Evolutionary conservation across 1,140 invertebrate species (phyloP).

Genomic region (Asobara japonica): DNA sequence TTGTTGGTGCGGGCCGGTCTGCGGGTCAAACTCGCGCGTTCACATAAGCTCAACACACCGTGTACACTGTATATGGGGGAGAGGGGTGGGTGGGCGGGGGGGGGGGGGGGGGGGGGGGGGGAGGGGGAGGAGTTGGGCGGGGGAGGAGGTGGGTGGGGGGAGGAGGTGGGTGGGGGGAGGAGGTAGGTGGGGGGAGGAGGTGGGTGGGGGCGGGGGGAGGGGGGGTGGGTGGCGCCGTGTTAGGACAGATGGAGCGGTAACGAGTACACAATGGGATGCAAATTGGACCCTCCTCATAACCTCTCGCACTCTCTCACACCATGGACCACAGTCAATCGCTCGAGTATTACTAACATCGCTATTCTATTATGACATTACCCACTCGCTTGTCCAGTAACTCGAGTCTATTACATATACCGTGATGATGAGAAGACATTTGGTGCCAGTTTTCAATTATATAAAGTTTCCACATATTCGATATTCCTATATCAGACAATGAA

Average conservation of each 20-base stretch:
- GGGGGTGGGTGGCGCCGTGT: not conserved
- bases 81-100: not conserved
- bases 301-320: conserved; percentile 41
- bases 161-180: too few relatives aligned
- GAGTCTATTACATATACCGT: conserved; percentile 17
- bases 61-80: too few relatives aligned
- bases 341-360: conserved; percentile 66
- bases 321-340: conserved; percentile 41
- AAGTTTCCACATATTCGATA: too few relatives aligned
- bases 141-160: too few relatives aligned
- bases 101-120: too few relatives aligned
- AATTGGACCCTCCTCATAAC: conserved; percentile 50
- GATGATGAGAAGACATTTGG: conserved; percentile 36
- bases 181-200: too few relatives aligned
- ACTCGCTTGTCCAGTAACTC: conserved; percentile 41
- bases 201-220: not conserved
- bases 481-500: too few relatives aligned
- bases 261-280: conserved; percentile 64
- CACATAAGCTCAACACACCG: too few relatives aligned
- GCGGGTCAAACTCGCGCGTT: too few relatives aligned
- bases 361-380: conserved; percentile 65
- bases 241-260: conserved; percentile 56
- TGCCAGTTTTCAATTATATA: conserved; percentile 57
- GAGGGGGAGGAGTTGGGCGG: too few relatives aligned
- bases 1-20: not conserved